These are phyloP conservation scores for Hexactinellida sp. DNA, from an alignment of 37 sponge, comb jelly and placozoan genomes.

Conservation along the genomic window DNA sequence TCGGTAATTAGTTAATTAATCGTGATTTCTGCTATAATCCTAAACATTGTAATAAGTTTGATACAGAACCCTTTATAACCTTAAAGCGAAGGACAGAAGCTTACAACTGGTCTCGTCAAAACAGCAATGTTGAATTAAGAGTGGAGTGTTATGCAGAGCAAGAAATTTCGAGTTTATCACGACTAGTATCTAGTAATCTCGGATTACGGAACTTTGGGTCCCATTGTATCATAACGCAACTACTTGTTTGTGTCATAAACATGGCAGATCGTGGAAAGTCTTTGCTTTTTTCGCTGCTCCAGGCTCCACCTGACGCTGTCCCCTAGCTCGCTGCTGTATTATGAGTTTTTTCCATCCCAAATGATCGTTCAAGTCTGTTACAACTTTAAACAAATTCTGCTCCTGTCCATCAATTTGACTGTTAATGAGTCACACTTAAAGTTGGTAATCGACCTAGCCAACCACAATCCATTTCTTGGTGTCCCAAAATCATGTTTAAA, in stretches of 20 bases:
- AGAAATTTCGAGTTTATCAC: too few species aligned
- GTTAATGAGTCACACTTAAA: constrained; percentile 10
- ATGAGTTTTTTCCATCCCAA: not conserved
- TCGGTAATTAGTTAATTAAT: too few species aligned
- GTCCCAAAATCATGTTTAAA: constrained; percentile 10
- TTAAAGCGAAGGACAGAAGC: too few species aligned
- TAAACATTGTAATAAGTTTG: too few species aligned
- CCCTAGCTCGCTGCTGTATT: constrained; percentile 9
- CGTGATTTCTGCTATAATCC: too few species aligned
- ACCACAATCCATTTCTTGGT: not conserved
- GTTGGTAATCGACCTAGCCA: constrained; percentile 15
- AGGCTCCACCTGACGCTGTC: constrained; percentile 2
- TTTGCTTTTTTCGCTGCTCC: not conserved
- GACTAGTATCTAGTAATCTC: constrained; percentile 10
- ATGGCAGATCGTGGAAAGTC: constrained; percentile 8
- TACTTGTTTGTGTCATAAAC: not conserved
- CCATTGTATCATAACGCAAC: constrained; percentile 13
- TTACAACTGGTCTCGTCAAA: too few species aligned
- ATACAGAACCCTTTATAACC: too few species aligned
- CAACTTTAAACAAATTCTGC: not conserved
- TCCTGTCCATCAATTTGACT: not conserved
- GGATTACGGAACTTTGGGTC: constrained; percentile 19
- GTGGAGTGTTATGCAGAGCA: too few species aligned
- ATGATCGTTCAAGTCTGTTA: constrained; percentile 10
- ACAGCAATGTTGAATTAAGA: too few species aligned